Evolutionary conservation across 1,140 invertebrate species (phyloP), one percentile per base, ranked within the genome.

Genomic region (honey bee (Apis mellifera)): DNA sequence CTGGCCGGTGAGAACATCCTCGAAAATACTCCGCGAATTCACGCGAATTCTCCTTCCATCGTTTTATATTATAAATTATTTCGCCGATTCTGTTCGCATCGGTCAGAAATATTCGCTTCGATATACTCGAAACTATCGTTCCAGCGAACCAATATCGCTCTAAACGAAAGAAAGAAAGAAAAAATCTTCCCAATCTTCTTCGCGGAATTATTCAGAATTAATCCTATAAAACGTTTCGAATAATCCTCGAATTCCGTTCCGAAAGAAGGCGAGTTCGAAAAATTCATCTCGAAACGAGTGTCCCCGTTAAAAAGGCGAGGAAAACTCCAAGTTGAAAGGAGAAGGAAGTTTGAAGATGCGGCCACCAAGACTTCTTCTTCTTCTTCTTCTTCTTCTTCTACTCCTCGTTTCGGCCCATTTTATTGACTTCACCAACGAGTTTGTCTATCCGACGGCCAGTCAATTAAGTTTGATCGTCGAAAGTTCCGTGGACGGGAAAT

Each of bases 391-490:
- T 32, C 32, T 32, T 32, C 13, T 2, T n/a, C 55, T 72, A 54
- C 59, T 23, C 23, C 32, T 7, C 65, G n/a, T 72, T 26, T 52
- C 9, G 50, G 1, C 23, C 8, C 23, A n/a, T 62, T 78, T 78
- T 83, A 85, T 86, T 69, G 85, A 78, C 71, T 68, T 71, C 79
- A 8, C 59, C 78, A 73, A 69, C 76, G 82, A 83, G 82, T 78
- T 69, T 62, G 71, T 72, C 60, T 71, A 76, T 66, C 57, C 54
- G 69, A 60, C 71, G 76, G 64, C 57, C 62, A 88, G 75, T 88
- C 89, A 90, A 90, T 90, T 90, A 90, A 90, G 83, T 87, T 87
- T 87, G 88, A 90, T 90, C 88, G 82, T 71, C 75, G 57, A 75
- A 84, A 89, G 70, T 88, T 90, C 19, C 21, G 50, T 55, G 75